Percentiles rank a stretch among this genome's conserved stretches.
These are phyloP conservation scores for Clunio marinus DNA, from an alignment of 2,888 invertebrate genomes.

Conservation along the genomic window DNA sequence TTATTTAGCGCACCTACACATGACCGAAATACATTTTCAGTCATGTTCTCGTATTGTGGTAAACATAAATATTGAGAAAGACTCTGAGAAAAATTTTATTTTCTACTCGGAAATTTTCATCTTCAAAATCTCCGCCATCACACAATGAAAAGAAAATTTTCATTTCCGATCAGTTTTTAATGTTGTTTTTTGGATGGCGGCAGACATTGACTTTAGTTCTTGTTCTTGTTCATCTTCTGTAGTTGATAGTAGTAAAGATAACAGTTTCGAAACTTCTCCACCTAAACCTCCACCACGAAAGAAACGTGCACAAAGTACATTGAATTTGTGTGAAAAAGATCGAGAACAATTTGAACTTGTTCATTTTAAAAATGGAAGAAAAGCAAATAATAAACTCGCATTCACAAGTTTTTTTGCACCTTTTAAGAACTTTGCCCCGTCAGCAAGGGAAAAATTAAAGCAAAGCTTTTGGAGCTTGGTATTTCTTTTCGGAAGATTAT, in stretches of 20 bases:
- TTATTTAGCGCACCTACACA: background rate
- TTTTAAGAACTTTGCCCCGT: conserved; percentile 4
- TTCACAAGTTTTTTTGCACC: conserved; percentile 11
- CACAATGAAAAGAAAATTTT: conserved; percentile 26
- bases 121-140: background rate
- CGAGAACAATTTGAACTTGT: background rate
- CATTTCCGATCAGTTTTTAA: conserved; percentile 18
- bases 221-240: conserved; percentile 43
- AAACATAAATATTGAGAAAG: too few species aligned
- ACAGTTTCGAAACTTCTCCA: conserved; percentile 3
- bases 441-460: background rate
- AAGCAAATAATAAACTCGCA: too few species aligned
- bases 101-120: background rate
- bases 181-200: conserved; percentile 26
- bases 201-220: conserved; percentile 45
- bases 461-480: conserved; percentile 17
- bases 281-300: conserved; percentile 48
- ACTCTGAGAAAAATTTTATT: background rate
- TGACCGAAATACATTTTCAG: conserved; percentile 3
- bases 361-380: background rate
- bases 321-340: background rate
- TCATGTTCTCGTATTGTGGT: background rate
- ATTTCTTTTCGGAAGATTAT: background rate
- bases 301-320: background rate
- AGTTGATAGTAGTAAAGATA: conserved; percentile 42